Evolutionary conservation across 2,888 invertebrate species (phyloP).

Genomic region (Prosapia bicincta): DNA sequence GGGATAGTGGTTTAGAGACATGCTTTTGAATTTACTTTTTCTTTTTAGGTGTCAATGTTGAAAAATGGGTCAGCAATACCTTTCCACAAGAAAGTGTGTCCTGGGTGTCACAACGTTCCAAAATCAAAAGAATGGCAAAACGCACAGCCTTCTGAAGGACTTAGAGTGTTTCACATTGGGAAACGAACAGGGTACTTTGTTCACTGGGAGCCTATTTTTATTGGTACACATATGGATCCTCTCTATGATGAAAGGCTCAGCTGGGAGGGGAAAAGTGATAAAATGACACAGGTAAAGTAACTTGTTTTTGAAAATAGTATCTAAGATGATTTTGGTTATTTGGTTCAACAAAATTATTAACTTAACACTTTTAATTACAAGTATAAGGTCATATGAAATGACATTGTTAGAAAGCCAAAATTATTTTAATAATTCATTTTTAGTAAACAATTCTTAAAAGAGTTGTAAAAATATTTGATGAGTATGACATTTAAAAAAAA

Average conservation of each 20-base stretch:
- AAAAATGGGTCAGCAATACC: conserved; percentile 77
- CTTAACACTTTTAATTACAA: too few species aligned
- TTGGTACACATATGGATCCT: conserved; percentile 85
- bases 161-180: conserved; percentile 81
- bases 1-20: too few species aligned
- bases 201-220: conserved; percentile 93
- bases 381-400: too few species aligned
- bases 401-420: too few species aligned
- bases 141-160: conserved; percentile 53
- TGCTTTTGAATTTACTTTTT: too few species aligned
- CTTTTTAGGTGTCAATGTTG: conserved; percentile 60
- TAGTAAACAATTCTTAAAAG: too few species aligned
- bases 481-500: too few species aligned
- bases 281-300: conserved; percentile 83
- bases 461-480: too few species aligned
- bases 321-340: too few species aligned
- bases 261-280: conserved; percentile 94
- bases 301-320: too few species aligned
- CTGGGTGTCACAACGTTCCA: conserved; percentile 85
- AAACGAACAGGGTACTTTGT: conserved; percentile 74
- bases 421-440: too few species aligned
- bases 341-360: too few species aligned
- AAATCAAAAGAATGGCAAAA: conserved; percentile 78
- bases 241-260: conserved; percentile 87
- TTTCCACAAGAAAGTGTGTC: conserved; percentile 87